A percentile compares a stretch with the other conserved stretches of the same genome.
phyloP scores from a whole-genome alignment of 2,888 invertebrate genomes.

The Anaspis maculata region DNA sequence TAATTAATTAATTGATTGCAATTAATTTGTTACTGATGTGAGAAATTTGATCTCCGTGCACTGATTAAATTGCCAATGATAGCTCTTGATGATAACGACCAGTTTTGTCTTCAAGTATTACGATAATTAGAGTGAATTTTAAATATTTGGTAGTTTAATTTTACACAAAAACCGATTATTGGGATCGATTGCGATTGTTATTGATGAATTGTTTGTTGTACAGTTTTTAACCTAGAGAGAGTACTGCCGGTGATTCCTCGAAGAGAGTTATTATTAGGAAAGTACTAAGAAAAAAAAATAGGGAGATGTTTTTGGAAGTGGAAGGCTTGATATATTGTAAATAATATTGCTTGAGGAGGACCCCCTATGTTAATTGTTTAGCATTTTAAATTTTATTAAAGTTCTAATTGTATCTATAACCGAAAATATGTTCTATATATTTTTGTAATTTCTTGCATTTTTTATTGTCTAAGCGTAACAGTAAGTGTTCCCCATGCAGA shows the following conservation, averaged over 20 bases:
- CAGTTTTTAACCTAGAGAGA: conserved; percentile 14
- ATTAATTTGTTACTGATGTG: no score
- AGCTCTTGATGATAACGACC: no score
- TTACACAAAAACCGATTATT: no score
- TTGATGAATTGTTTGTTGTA: conserved; percentile 14
- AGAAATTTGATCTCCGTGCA: no score
- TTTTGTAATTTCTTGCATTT: conserved; percentile 24
- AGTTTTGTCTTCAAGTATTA: no score
- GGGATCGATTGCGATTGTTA: conserved; percentile 10
- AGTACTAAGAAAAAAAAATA: background rate
- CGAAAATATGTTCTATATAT: conserved; percentile 21
- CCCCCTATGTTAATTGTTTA: conserved; percentile 27
- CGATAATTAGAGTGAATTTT: no score
- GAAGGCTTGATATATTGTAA: conserved; percentile 11
- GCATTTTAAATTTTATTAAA: conserved; percentile 29
- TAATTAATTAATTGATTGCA: no score
- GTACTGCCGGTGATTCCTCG: conserved; percentile 8
- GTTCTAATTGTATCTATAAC: conserved; percentile 23
- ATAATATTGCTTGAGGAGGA: conserved; percentile 13
- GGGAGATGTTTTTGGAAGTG: conserved; percentile 3
- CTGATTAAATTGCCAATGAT: no score
- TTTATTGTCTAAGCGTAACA: conserved; percentile 17
- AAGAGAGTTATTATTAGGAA: conserved; percentile 1
- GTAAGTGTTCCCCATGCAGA: conserved; percentile 12
- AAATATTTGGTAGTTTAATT: no score